phyloP scores from a whole-genome alignment of 2,113 vertebrate genomes.

The Lichenostomus cassidix region DNA sequence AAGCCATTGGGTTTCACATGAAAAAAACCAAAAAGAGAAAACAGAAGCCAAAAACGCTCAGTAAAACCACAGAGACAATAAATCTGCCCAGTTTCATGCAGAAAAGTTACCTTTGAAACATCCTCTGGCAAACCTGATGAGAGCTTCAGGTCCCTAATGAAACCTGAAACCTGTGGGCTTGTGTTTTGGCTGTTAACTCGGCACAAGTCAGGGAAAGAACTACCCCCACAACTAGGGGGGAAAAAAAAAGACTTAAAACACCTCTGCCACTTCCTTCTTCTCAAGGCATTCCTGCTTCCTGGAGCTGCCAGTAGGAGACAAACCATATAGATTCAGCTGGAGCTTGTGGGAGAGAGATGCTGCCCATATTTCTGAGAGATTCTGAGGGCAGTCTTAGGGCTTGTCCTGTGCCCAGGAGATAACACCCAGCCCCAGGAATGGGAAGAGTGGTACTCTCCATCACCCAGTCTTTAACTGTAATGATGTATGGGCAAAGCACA shows the following conservation, averaged over 20 bases:
- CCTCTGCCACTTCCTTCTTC: background rate
- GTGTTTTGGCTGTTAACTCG: background rate
- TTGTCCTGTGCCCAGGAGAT: background rate
- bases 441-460: background rate
- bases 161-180: background rate
- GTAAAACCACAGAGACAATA: constrained; percentile 53
- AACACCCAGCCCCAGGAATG: background rate
- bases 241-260: background rate
- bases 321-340: background rate
- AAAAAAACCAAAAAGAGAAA: background rate
- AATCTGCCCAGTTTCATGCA: constrained; percentile 20
- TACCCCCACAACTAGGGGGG: fast-evolving
- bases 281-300: background rate
- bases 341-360: background rate
- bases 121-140: constrained; percentile 24
- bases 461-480: background rate
- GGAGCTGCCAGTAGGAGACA: background rate
- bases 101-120: constrained; percentile 49
- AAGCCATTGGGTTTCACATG: background rate
- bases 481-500: background rate
- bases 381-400: background rate
- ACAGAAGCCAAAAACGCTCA: constrained; percentile 48
- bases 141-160: constrained; percentile 18
- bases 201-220: background rate
- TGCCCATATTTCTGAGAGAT: background rate